phyloP scores from a whole-genome alignment of 2,797 vertebrate species.

The Chiropotes sagulatus region DNA sequence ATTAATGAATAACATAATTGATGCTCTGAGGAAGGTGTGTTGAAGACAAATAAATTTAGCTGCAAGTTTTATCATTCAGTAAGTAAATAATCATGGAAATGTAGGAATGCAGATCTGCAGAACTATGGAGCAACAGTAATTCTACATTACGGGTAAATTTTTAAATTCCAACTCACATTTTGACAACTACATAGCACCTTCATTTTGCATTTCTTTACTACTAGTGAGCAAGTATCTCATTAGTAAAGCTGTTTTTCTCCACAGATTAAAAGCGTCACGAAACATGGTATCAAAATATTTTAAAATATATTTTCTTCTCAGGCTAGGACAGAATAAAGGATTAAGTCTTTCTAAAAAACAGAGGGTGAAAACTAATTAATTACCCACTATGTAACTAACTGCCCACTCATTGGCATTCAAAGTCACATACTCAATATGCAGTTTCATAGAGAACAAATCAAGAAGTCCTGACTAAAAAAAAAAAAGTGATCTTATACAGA shows the following conservation, averaged over 20 bases:
- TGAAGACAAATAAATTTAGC: conserved; percentile 24
- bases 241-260: conserved; percentile 33
- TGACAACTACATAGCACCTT: not conserved
- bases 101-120: not conserved
- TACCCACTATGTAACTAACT: not conserved
- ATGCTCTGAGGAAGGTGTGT: not conserved
- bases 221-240: not conserved
- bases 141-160: not conserved
- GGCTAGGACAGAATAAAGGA: not conserved
- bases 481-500: not conserved
- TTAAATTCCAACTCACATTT: conserved; percentile 43
- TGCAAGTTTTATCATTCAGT: conserved; percentile 8
- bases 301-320: conserved; percentile 39
- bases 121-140: conserved; percentile 21
- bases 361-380: not conserved
- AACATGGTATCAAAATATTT: not conserved
- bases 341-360: not conserved
- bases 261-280: conserved; percentile 32
- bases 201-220: conserved; percentile 36
- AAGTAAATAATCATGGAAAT: conserved; percentile 35
- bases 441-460: conserved; percentile 38
- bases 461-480: not conserved
- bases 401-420: not conserved
- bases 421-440: not conserved
- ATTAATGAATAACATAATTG: conserved; percentile 23